These are phyloP conservation scores for Microchirus variegatus DNA, from an alignment of 2,797 vertebrate species.

Conservation along the genomic window DNA sequence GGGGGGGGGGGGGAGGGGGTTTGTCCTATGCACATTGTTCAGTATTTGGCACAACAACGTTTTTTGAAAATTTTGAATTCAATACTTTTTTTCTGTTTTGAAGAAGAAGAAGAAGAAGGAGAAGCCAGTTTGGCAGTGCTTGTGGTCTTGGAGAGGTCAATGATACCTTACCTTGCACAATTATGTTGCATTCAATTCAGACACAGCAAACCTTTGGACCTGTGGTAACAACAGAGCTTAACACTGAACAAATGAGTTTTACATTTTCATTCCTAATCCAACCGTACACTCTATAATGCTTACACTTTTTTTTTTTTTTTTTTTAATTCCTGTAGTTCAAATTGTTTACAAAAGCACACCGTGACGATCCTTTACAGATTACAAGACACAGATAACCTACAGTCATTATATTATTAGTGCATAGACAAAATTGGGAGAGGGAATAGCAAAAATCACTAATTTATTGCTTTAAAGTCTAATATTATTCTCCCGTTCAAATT, in stretches of 20 bases:
- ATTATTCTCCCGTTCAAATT: slow-evolving; percentile 73
- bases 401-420: slow-evolving; percentile 84
- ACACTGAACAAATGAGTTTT: slow-evolving; percentile 65
- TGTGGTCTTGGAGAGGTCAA: slow-evolving; percentile 51
- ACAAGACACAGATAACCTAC: slow-evolving; percentile 81
- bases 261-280: slow-evolving; percentile 63
- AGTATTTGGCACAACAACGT: slow-evolving; percentile 66
- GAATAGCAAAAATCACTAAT: slow-evolving; percentile 81
- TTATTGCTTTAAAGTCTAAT: slow-evolving; percentile 85
- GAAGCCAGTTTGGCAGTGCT: slow-evolving; percentile 73
- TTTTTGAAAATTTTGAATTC: slow-evolving; percentile 43
- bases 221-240: slow-evolving; percentile 53
- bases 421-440: slow-evolving; percentile 83
- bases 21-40: slow-evolving; percentile 53
- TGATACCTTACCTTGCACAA: slow-evolving; percentile 51
- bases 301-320: slow-evolving; percentile 54
- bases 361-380: slow-evolving; percentile 74
- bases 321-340: slow-evolving; percentile 70
- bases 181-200: slow-evolving; percentile 55
- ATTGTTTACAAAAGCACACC: slow-evolving; percentile 77
- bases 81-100: slow-evolving; percentile 8
- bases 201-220: slow-evolving; percentile 51
- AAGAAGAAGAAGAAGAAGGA: background rate
- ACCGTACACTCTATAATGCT: slow-evolving; percentile 67
- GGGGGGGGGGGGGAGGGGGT: slow-evolving; percentile 59